These are phyloP conservation scores for Probosciger aterrimus DNA, from an alignment of 2,113 vertebrate genomes.

Conservation along the genomic window DNA sequence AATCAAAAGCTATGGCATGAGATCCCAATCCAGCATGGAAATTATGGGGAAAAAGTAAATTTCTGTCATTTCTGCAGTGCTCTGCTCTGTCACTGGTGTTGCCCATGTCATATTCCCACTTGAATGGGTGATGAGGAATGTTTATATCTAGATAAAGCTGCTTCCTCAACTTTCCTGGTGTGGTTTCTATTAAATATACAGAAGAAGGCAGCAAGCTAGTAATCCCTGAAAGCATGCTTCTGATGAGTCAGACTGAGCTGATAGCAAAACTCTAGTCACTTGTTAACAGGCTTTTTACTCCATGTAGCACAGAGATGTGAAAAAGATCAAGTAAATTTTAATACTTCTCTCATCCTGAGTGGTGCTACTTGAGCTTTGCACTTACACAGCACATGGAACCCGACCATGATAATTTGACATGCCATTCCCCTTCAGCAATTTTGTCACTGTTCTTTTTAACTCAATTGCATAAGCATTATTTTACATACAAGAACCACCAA, in stretches of 20 bases:
- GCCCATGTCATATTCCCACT: background rate
- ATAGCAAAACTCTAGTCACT: background rate
- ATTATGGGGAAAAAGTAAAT: background rate
- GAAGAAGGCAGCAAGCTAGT: slow-evolving; percentile 5
- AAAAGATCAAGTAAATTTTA: slow-evolving; percentile 2
- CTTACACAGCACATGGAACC: background rate
- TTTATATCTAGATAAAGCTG: background rate
- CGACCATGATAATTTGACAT: background rate
- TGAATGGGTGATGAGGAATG: background rate
- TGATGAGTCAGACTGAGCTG: slow-evolving; percentile 33
- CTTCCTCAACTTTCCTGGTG: slow-evolving; percentile 28
- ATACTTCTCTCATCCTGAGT: background rate
- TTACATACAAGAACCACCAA: background rate
- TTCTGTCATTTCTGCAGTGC: background rate
- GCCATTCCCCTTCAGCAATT: background rate
- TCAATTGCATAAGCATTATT: background rate
- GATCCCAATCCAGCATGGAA: background rate
- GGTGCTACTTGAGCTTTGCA: background rate
- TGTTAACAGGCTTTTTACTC: background rate
- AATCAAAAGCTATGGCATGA: background rate
- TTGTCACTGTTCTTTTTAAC: background rate
- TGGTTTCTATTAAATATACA: slow-evolving; percentile 34
- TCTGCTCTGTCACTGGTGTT: background rate
- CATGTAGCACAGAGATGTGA: background rate
- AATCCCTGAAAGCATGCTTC: slow-evolving; percentile 17